phyloP scores from a whole-genome alignment of 2,113 vertebrate species.

The Prunella fulvescens region DNA sequence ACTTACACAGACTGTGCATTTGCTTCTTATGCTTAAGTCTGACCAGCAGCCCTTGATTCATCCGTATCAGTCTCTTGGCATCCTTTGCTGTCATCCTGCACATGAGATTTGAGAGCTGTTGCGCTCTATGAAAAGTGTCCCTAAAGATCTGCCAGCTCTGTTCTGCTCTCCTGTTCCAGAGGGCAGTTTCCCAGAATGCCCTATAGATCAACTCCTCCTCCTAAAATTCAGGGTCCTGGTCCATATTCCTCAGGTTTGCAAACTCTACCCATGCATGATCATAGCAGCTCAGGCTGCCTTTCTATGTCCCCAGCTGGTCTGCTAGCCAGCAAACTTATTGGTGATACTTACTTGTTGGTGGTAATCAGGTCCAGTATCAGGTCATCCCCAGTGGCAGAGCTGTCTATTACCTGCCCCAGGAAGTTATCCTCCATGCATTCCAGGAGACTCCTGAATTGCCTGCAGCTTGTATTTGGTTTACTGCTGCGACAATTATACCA shows the following conservation, averaged over 20 bases:
- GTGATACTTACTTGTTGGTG: neutral
- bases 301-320: neutral
- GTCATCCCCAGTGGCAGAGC: neutral
- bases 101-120: neutral
- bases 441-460: neutral
- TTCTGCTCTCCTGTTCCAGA: neutral
- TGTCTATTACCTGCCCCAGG: neutral
- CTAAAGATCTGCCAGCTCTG: neutral
- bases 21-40: neutral
- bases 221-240: neutral
- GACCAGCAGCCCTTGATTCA: neutral
- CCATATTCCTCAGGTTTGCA: neutral
- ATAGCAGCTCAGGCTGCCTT: neutral
- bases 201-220: neutral
- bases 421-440: neutral
- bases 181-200: neutral
- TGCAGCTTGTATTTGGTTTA: neutral
- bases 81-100: neutral
- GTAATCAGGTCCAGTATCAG: neutral
- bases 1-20: neutral
- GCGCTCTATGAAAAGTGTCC: fast-evolving
- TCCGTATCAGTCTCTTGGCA: neutral
- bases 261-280: neutral
- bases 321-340: neutral
- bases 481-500: neutral